These are phyloP conservation scores for Drosophila quasianomalipes DNA, from an alignment of 2,888 invertebrate species.

Conservation along the genomic window DNA sequence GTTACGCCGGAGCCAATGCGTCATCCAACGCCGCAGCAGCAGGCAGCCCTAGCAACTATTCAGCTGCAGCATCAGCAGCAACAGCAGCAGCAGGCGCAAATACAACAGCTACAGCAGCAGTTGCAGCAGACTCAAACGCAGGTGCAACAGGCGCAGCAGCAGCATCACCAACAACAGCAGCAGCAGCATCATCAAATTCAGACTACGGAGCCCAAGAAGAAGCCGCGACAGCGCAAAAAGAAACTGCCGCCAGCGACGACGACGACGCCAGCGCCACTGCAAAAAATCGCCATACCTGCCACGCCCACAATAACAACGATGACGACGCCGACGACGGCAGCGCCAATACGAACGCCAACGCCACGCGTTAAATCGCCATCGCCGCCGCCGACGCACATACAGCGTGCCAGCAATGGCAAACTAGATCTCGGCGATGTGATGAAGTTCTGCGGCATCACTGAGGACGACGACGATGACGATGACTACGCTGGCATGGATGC, in stretches of 20 bases:
- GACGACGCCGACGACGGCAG: slow-evolving; percentile 8
- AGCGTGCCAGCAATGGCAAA: slow-evolving; percentile 85
- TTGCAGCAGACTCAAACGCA: slow-evolving; percentile 75
- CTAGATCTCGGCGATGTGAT: slow-evolving; percentile 90
- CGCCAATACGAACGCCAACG: slow-evolving; percentile 34
- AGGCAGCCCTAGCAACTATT: slow-evolving; percentile 78
- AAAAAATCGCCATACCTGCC: slow-evolving; percentile 62
- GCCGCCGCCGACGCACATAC: slow-evolving; percentile 76
- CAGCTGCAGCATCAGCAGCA: slow-evolving; percentile 80
- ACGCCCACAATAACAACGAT: slow-evolving; percentile 32
- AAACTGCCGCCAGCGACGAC: slow-evolving; percentile 56
- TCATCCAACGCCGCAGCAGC: slow-evolving; percentile 81
- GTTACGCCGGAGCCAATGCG: slow-evolving; percentile 83
- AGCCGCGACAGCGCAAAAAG: slow-evolving; percentile 79
- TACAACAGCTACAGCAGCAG: slow-evolving; percentile 66
- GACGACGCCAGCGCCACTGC: slow-evolving; percentile 32
- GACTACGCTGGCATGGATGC: slow-evolving; percentile 85
- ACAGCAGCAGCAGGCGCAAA: slow-evolving; percentile 75
- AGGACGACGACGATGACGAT: slow-evolving; percentile 89
- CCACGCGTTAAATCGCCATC: slow-evolving; percentile 50
- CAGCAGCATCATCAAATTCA: slow-evolving; percentile 40
- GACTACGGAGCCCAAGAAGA: slow-evolving; percentile 72
- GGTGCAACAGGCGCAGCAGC: slow-evolving; percentile 68
- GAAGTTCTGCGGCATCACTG: slow-evolving; percentile 90
- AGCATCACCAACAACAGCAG: slow-evolving; percentile 50